Evolutionary conservation across 1,140 invertebrate genomes (phyloP).

Genomic region (Ostrea denselamellosa): DNA sequence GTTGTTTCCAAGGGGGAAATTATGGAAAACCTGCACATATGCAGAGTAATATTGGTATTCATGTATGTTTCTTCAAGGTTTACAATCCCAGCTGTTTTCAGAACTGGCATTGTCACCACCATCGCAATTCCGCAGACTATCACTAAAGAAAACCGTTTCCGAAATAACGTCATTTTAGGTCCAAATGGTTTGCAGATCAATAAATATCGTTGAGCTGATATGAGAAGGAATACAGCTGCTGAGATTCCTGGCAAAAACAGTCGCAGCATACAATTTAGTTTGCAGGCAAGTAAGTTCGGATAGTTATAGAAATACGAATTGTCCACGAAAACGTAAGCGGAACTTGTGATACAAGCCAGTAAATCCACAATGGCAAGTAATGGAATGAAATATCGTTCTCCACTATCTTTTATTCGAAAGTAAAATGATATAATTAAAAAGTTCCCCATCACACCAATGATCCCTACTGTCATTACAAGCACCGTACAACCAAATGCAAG

Average conservation of each 20-base stretch:
- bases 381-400: neutral
- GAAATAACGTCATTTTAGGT: neutral
- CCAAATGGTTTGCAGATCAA: neutral
- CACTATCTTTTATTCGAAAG: neutral
- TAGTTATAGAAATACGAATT: neutral
- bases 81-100: neutral
- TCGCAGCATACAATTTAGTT: neutral
- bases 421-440: neutral
- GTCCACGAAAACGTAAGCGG: neutral
- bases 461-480: neutral
- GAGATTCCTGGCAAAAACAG: neutral
- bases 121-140: neutral
- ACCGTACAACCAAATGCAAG: neutral
- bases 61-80: neutral
- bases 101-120: neutral
- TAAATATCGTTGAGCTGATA: neutral
- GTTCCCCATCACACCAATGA: conserved; percentile 4
- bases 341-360: neutral
- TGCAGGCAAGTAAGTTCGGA: neutral
- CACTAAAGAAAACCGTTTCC: neutral
- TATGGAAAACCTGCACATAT: neutral
- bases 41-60: neutral
- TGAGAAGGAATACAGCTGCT: neutral
- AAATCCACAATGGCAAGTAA: neutral
- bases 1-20: neutral